phyloP scores from a whole-genome alignment of 2,797 vertebrate genomes.

The Falco novaeseelandiae region DNA sequence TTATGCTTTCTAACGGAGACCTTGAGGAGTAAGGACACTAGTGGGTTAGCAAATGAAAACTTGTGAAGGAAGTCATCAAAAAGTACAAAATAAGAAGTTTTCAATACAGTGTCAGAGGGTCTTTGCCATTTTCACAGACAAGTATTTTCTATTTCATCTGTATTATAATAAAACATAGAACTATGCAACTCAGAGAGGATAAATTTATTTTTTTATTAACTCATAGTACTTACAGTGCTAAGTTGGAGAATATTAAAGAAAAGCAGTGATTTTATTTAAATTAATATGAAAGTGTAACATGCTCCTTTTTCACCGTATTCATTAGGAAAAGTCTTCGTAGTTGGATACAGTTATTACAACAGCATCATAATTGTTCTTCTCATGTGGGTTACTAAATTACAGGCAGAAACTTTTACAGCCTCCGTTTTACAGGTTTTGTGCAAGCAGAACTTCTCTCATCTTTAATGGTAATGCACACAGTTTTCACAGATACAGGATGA shows the following conservation, averaged over 20 bases:
- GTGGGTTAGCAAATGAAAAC: neutral
- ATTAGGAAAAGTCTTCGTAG: neutral
- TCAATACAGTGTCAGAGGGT: neutral
- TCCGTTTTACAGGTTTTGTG: neutral
- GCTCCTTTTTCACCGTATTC: neutral
- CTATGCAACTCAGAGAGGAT: neutral
- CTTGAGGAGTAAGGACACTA: neutral
- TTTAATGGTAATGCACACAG: neutral
- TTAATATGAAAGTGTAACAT: neutral
- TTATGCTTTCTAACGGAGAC: neutral
- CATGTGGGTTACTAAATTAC: neutral
- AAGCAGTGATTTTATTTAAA: neutral
- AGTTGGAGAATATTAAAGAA: neutral
- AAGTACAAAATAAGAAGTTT: neutral
- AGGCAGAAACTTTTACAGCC: neutral
- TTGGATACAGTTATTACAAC: neutral
- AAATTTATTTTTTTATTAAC: neutral
- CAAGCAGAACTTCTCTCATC: neutral
- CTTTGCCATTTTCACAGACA: neutral
- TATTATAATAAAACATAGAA: neutral
- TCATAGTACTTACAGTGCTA: neutral
- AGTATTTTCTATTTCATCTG: neutral
- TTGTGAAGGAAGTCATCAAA: neutral
- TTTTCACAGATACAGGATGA: neutral
- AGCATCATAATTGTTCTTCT: neutral